Evolutionary conservation across 2,888 invertebrate species (phyloP), one percentile per base, ranked within the genome.

Genomic region (Catocala fraxini): DNA sequence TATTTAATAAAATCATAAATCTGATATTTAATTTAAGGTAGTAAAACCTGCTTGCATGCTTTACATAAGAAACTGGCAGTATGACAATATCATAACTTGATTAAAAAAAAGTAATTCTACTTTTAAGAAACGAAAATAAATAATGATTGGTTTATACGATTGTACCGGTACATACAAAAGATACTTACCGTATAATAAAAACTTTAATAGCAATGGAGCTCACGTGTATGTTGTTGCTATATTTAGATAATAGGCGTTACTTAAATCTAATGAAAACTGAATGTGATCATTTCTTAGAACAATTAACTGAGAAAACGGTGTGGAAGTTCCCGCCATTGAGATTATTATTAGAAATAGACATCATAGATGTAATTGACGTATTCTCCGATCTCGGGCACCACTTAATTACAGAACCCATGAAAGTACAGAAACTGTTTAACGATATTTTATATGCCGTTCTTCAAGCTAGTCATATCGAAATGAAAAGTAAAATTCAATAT

Each of bases 271-370:
- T 94, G 86, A 85, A 84, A 79, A 74, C 68, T 39, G 66, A 71
- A 11, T 89, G 91, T 67, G 77, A 82, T 66, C 64, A 71, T 55
- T 93, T 89, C 68, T 63, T 88, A 59, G 73, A 83, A 62, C 71
- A 83, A 66, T 64, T 89, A 45, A 77, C 81, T 56, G 85, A 86
- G 43, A 87, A 86, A 65, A 79, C 73, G 4, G 34, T 79, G 46
- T 67, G 68, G 51, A 92, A 89, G 73, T 93, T 89, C 74, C 91
- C 91, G 56, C 90, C 93, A 57, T 70, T 92, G 35, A 80, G 91
- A 64, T 88, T 79, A 68, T 63, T 84, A 57, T 62, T 91, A 45
- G 82, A 90, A 73, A 73, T 94, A 59, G 91, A 94, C 67, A 79
- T 90, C 7, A 91, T 93, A 84, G 83, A 91, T 60, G 75, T 93